Evolutionary conservation across 1,140 invertebrate genomes (phyloP).

Genomic region (Hylaeus anthracinus): DNA sequence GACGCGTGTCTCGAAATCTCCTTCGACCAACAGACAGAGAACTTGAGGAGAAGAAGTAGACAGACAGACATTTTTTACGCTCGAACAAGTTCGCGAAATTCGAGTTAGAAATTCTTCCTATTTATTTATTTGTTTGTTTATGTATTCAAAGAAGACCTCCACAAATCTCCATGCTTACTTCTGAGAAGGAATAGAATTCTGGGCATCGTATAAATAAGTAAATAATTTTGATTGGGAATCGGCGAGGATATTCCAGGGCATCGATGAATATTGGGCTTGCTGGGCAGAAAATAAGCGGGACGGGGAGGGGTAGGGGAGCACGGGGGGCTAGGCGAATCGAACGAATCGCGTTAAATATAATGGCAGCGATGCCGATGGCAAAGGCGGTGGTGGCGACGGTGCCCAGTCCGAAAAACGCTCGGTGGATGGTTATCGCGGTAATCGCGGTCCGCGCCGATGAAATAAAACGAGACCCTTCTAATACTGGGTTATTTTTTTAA

Average conservation of each 20-base stretch:
- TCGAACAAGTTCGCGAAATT: slow-evolving; percentile 17
- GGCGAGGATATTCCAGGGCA: slow-evolving; percentile 2
- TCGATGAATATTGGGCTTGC: slow-evolving; percentile 38
- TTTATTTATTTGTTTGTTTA: no score
- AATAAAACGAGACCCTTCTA: slow-evolving; percentile 52
- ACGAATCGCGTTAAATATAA: slow-evolving; percentile 55
- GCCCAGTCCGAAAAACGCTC: slow-evolving; percentile 37
- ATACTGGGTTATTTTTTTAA: slow-evolving; percentile 55
- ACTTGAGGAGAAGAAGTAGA: slow-evolving; percentile 15
- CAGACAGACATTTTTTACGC: slow-evolving; percentile 31
- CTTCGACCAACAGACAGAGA: not conserved
- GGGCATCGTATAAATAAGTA: no score
- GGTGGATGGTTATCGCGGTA: slow-evolving; percentile 56
- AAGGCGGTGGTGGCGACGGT: slow-evolving; percentile 20
- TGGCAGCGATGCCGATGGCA: slow-evolving; percentile 32
- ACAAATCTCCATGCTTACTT: no score
- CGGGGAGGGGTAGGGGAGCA: not conserved
- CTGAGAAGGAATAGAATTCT: no score
- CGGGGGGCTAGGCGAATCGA: slow-evolving; percentile 35
- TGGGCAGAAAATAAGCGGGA: slow-evolving; percentile 40
- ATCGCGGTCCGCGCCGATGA: slow-evolving; percentile 42
- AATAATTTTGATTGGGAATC: no score
- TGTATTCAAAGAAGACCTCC: no score
- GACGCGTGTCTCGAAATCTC: slow-evolving; percentile 6
- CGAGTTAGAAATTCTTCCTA: no score